Conservation (phyloP, 2,113 vertebrate species). For the Tenrec ecaudatus region DNA sequence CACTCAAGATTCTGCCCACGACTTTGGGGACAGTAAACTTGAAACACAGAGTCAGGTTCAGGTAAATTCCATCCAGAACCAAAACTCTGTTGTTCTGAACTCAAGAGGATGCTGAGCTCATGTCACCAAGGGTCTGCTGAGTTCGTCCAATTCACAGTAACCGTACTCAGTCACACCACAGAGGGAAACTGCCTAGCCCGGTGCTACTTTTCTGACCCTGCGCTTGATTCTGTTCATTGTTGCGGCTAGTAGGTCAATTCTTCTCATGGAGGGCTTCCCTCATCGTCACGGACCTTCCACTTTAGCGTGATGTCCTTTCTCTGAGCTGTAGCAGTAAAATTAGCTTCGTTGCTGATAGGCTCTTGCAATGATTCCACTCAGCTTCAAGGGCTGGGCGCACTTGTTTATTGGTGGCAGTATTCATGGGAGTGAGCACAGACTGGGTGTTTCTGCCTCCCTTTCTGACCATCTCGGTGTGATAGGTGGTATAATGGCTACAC, state of each 20-base stretch:
- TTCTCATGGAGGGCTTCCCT: not conserved
- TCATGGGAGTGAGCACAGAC: not conserved
- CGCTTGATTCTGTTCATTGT: not conserved
- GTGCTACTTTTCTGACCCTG: not conserved
- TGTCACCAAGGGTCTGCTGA: too few relatives aligned
- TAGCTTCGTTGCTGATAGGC: not conserved
- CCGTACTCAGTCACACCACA: not conserved
- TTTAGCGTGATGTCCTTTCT: not conserved
- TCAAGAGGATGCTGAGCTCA: not conserved
- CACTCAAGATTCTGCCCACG: not conserved
- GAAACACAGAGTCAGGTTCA: not conserved
- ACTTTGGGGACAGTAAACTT: not conserved
- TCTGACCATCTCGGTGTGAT: not conserved
- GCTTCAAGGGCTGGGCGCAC: conserved; percentile 10
- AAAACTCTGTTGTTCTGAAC: not conserved
- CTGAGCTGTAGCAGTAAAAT: not conserved
- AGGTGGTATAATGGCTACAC: too few relatives aligned
- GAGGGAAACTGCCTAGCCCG: not conserved
- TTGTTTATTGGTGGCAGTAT: not conserved
- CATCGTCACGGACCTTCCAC: not conserved
- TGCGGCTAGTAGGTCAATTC: not conserved
- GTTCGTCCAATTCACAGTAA: not conserved
- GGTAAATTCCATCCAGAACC: not conserved
- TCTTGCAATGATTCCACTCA: not conserved
- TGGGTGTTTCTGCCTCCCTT: not conserved